Evolutionary conservation across 2,797 vertebrate species (phyloP), one percentile per base, ranked within the genome.

Genomic region (Clarias laeviceps): DNA sequence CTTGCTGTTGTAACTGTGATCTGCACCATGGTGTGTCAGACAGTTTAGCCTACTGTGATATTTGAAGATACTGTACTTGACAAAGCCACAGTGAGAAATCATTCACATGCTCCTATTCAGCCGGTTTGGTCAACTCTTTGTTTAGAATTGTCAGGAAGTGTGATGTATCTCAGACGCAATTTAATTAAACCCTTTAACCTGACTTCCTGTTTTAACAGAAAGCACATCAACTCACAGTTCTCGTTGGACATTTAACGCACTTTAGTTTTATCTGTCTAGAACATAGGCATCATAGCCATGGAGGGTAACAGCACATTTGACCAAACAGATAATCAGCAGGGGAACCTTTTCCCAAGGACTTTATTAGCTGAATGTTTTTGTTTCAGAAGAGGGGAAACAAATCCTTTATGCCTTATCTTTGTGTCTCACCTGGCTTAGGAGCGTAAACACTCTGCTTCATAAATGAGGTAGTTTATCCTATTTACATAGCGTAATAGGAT

Each of bases 401-500:
- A 62, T 17, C 34, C 32, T 40, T n/a, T 0, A 34, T 24, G 29
- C 11, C 32, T 34, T 70, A n/a, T 50, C 12, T 83, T 64, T 57
- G 69, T 32, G 69, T 32, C 70, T 45, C 14, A 54, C 61, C 22
- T 37, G 29, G 17, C 70, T 3, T 22, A 40, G 22, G 24, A 74
- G 61, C 69, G 32, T 54, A 59, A 34, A 65, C 78, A 11, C 24
- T 27, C 56, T n/a, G 64, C 77, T 80, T 80, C 45, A 32, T 85
- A 82, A 74, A 50, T n/a, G 18, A 54, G 57, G n/a, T 62, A n/a
- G 24, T 85, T 70, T 82, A 68, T n/a, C n/a, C n/a, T n/a, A 29
- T 84, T 87, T 72, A 88, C 20, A 72, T 80, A 62, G 85, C 72
- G 54, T 88, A 88, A 86, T 87, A 50, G 12, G 29, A 59, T 72